Base-by-base conservation (phyloP, 2,797 vertebrate genomes). In the Threskiornis aethiopicus region DNA sequence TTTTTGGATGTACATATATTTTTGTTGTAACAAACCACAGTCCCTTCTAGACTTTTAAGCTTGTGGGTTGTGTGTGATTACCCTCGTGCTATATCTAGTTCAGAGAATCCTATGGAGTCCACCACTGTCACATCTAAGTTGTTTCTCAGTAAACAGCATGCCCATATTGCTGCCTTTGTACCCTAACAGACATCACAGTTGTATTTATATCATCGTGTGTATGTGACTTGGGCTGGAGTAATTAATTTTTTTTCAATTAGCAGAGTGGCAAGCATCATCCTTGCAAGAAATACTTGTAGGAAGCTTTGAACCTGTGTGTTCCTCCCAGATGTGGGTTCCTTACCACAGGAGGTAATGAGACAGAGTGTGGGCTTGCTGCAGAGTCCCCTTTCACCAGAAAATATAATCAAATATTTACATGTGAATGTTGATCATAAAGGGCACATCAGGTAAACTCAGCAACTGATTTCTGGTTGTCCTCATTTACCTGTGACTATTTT, bases 361-460 rank as follows among this genome's bases (percentile, higher is more conserved):
- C 0, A 2, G 24, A 52, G 7, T 0, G 0, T 29, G 24, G 37
- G 19, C 17, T 66, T 57, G 25, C 42, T 44, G n/a, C 55, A 28
- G 33, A n/a, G 41, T 54, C 49, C 21, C 17, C 31, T 75, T 55
- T 22, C 29, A 19, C 41, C 22, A n/a, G 49, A 69, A 58, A 58
- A 52, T 46, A 33, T 16, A 21, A 17, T 19, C 21, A 35, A 55
- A 29, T n/a, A 47, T 33, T 66, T 69, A 19, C 8, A 13, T 15
- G 31, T 57, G 33, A 24, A 16, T 37, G 25, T 42, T 28, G 46
- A 39, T 35, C 8, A 12, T n/a, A 52, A 64, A 47, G 29, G 49
- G 20, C 13, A 51, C 16, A 7, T 22, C 22, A 47, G 13, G 9
- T 47, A 37, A 69, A 31, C 11, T 49, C 28, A 42, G 22, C 14